Evolutionary conservation across 2,113 vertebrate genomes (phyloP).

Genomic region (Stigmatopora nigra): DNA sequence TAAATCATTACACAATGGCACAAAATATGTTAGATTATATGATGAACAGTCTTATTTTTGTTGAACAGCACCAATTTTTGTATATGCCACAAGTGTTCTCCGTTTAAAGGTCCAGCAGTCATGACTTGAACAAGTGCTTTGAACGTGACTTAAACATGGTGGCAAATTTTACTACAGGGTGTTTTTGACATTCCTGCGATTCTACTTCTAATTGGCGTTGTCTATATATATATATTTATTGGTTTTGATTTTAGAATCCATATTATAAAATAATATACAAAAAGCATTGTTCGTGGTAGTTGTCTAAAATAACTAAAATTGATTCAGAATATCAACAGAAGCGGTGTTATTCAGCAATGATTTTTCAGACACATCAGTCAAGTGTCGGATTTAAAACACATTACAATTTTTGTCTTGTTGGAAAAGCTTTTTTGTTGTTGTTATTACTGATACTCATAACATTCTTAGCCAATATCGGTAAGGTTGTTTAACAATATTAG

Average conservation of each 20-base stretch:
- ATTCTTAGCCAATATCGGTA: too few species aligned
- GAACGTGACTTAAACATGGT: conserved; percentile 6
- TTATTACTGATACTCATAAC: too few species aligned
- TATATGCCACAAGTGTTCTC: conserved; percentile 34
- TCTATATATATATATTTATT: conserved; percentile 14
- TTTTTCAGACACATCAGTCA: too few species aligned
- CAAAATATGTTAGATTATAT: conserved; percentile 28
- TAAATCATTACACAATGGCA: conserved; percentile 36
- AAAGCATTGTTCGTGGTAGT: conserved; percentile 3
- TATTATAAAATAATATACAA: neutral
- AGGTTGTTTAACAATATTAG: too few species aligned
- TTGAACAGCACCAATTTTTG: conserved; percentile 39
- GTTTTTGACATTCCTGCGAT: conserved; percentile 21
- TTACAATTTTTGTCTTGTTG: too few species aligned
- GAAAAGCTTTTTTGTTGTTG: too few species aligned
- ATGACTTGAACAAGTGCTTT: conserved; percentile 26
- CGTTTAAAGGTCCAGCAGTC: conserved; percentile 23
- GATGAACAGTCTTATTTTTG: conserved; percentile 17
- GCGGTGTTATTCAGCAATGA: too few species aligned
- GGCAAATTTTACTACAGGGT: neutral
- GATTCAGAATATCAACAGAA: too few species aligned
- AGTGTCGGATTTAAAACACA: too few species aligned
- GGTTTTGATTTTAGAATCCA: conserved; percentile 7
- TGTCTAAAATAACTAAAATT: neutral
- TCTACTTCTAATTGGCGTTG: conserved; percentile 9